Evolutionary conservation across 2,113 vertebrate genomes (phyloP), one percentile per base, ranked within the genome.

Genomic region (Bambusicola thoracicus): DNA sequence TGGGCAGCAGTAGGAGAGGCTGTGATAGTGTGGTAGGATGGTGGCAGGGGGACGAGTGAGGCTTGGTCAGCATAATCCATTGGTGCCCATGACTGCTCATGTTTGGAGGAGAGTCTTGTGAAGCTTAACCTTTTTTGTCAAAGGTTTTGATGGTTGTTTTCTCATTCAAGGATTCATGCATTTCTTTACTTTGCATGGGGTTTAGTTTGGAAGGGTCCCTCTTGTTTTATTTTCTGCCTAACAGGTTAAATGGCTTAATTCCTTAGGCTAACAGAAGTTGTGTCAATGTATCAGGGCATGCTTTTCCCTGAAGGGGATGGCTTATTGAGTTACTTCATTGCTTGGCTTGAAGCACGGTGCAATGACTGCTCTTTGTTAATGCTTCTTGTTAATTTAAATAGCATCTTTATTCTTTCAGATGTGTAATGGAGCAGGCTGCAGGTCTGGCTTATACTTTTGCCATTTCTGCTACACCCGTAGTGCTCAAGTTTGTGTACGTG

Each of bases 371-470:
- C 68, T 70, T 81, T 1, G 0, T 74, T 76, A 77, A 19, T 3
- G 41, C 82, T 91, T 89, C 75, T 49, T 91, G 85, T 68, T 94
- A 46, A 92, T 83, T 83, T 86, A 51, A 88, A 87, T n/a, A 89
- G 79, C 87, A 41, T 92, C 90, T 85, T 96, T 94, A 25, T 93
- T 92, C 74, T 30, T 92, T 81, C 90, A 93, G 95, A 94, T 86
- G 73, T 82, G 87, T 56, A 74, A 89, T 16, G 85, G 82, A 94
- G 78, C 79, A 72, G 92, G 67, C 81, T 83, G 87, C 89, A 82
- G 90, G 83, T 87, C 48, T 96, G 89, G 93, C 97, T 97, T 96
- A 62, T 30, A 79, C 92, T 46, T 95, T 85, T 90, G 69, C 95
- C 94, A 72, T 89, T 86, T 93, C 87, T 61, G 87, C 89, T 92